Evolutionary conservation across 92 coral and sea anemone species (phyloP).

Genomic region (Phenganax marumi): DNA sequence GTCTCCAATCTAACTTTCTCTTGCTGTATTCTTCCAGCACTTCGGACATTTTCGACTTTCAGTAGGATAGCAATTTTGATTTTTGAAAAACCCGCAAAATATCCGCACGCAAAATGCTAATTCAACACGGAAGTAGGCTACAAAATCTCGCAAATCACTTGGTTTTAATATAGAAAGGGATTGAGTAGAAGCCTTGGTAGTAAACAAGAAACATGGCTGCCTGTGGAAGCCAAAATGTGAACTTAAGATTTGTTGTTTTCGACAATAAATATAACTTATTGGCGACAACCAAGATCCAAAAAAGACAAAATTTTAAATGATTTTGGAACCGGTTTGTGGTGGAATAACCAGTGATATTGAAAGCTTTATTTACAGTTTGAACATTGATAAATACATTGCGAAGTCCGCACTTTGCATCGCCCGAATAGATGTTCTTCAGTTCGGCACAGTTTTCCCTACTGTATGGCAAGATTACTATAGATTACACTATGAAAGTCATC

Average conservation of each 20-base stretch:
- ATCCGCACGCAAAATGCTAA: not conserved
- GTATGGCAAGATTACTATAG: slow-evolving; percentile 9
- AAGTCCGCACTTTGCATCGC: slow-evolving; percentile 26
- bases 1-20: slow-evolving; percentile 39
- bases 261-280: not conserved
- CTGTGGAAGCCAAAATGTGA: not conserved
- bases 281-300: too few relatives aligned
- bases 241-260: not conserved
- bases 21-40: slow-evolving; percentile 35
- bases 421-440: not conserved
- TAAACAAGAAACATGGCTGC: slow-evolving; percentile 26
- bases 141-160: slow-evolving; percentile 3
- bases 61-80: not conserved
- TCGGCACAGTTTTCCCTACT: not conserved
- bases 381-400: slow-evolving; percentile 33
- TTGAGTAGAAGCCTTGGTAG: slow-evolving; percentile 4
- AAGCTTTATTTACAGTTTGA: slow-evolving; percentile 20
- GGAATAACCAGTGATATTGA: not conserved
- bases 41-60: slow-evolving; percentile 55
- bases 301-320: not conserved
- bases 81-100: not conserved
- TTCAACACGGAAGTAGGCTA: not conserved
- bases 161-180: not conserved
- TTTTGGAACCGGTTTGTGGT: slow-evolving; percentile 29
- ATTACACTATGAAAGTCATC: slow-evolving; percentile 18